Base-by-base conservation (phyloP, 2,797 vertebrate genomes). In the Cryptoblepharus egeriae region DNA sequence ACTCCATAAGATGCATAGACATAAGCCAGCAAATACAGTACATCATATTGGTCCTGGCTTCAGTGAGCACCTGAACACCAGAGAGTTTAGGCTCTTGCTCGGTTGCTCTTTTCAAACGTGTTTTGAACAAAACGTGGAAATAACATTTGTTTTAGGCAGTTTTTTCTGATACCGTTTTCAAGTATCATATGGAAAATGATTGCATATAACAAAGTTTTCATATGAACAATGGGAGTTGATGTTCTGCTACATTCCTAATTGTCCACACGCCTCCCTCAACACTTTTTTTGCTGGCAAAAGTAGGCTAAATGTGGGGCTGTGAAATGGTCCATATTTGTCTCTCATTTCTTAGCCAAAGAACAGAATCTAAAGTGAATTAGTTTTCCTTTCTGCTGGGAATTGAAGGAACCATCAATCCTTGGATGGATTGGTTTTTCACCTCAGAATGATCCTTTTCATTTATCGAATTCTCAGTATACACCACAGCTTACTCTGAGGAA, bases 81-180 rank as follows among this genome's bases (percentile, higher is more conserved):
- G 26, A 28, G n/a, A 42, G 39, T 42, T 42, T 42, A 42, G n/a
- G n/a, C n/a, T n/a, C n/a, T n/a, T n/a, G n/a, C n/a, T n/a, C n/a
- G n/a, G n/a, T n/a, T n/a, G n/a, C n/a, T n/a, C n/a, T n/a, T n/a
- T 11, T 7, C 22, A 90, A 94, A 82, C 73, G 85, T 83, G 85
- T 68, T 90, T 78, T 88, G 61, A 35, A 75, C 89, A 26, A 42
- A 42, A 42, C 9, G 39, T 42, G 39, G 39, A 42, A 42, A 4
- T 42, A 42, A n/a, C 9, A 42, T 10, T 3, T 64, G 87, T 93
- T 92, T 76, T 78, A 81, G 58, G 22, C 72, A 88, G 68, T 73
- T 42, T 91, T 93, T 93, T 91, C 30, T 75, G 57, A 87, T 74
- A 83, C 72, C 87, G 22, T 81, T 90, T 89, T 87, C 15, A 82